Base-by-base conservation (phyloP, 2,888 invertebrate genomes). In the Acleris literana region DNA sequence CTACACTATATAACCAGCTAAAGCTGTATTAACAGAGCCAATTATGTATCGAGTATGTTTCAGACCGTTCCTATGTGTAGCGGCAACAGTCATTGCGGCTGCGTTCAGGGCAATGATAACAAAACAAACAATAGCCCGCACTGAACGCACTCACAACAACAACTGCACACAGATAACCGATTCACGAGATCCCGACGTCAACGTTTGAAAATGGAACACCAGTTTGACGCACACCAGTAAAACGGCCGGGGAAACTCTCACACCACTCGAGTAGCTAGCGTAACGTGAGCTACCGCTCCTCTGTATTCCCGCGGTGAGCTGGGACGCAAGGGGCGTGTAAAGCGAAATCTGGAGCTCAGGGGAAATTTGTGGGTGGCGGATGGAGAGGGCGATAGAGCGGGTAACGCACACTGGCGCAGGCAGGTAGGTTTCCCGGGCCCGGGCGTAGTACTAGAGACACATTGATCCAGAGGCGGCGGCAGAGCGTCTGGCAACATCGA, bases 371-470 rank as follows among this genome's bases (percentile, higher is more conserved):
- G 64, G 67, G 2, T 44, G 75, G 65, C 67, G 74, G 82, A 81
- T 64, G 67, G 81, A 71, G 84, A 82, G 52, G 68, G 77, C 65
- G 61, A 68, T 76, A 81, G 61, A 52, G 69, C 71, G 72, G 71
- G 68, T 69, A 68, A 69, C 82, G 73, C 88, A 86, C 86, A 88
- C 86, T 65, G 55, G 48, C 68, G 71, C 63, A 64, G 68, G 69
- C 71, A 79, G 84, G 84, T 83, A 87, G 86, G 85, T 86, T 86
- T 84, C 87, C 90, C 87, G 87, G 88, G 83, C 84, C 80, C 87
- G 86, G 84, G 86, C 91, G 90, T 92, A 92, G 92, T 92, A 92
- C 92, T 92, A 92, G 90, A 92, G 90, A 92, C 92, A 92, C 92
- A 92, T 92, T 92, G 92, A 92, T 92, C 92, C 90, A 92, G 85